phyloP scores from a whole-genome alignment of 2,888 invertebrate species.

The Heliothis peltigera region DNA sequence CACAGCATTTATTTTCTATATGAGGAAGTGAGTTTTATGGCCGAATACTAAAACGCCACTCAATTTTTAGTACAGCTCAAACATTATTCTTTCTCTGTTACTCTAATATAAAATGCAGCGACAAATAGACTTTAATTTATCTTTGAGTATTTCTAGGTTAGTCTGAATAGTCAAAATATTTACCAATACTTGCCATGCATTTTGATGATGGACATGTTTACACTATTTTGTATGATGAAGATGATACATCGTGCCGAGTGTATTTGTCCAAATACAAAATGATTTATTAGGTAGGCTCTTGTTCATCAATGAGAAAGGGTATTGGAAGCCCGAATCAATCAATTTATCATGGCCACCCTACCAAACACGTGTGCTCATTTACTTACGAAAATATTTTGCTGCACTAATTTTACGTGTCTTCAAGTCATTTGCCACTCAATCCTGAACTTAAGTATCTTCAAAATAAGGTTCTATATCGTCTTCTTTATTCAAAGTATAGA shows the following conservation, averaged over 20 bases:
- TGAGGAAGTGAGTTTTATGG: too few relatives aligned
- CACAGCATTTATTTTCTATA: too few relatives aligned
- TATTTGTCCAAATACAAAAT: background rate
- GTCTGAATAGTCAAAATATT: background rate
- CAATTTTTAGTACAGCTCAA: too few relatives aligned
- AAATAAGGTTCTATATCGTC: background rate
- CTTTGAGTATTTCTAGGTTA: too few relatives aligned
- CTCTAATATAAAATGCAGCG: too few relatives aligned
- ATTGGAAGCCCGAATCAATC: background rate
- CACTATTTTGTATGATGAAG: conserved; percentile 5
- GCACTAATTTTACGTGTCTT: conserved; percentile 53
- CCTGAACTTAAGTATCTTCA: conserved; percentile 17
- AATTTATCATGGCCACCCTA: conserved; percentile 25
- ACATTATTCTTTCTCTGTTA: too few relatives aligned
- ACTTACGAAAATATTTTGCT: conserved; percentile 54
- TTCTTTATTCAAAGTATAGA: conserved; percentile 10
- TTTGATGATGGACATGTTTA: conserved; percentile 7
- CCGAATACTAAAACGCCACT: too few relatives aligned
- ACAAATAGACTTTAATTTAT: too few relatives aligned
- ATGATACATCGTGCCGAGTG: conserved; percentile 20
- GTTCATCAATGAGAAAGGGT: background rate
- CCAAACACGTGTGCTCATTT: conserved; percentile 49
- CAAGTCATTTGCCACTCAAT: background rate
- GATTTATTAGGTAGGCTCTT: conserved; percentile 15
- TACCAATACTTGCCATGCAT: background rate